Conservation (phyloP, 2,888 invertebrate species). For the Hypena proboscidalis region DNA sequence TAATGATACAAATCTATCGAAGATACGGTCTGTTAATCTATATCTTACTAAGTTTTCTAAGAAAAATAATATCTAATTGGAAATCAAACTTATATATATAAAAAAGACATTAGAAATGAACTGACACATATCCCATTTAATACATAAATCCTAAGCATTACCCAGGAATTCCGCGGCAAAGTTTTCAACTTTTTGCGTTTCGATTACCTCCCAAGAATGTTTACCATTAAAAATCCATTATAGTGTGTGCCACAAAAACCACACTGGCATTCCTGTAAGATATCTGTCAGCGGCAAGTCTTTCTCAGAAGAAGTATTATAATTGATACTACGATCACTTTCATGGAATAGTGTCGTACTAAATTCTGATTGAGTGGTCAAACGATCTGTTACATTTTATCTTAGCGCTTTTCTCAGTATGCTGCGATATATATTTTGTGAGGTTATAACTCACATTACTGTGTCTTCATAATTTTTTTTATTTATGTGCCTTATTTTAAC, state of each 20-base stretch:
- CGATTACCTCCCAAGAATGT: conserved; percentile 36
- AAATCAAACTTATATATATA: too few species aligned
- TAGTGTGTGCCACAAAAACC: conserved; percentile 26
- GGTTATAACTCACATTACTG: not conserved
- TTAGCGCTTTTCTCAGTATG: not conserved
- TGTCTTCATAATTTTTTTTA: not conserved
- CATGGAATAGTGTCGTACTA: conserved; percentile 18
- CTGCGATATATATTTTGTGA: not conserved
- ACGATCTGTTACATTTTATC: conserved; percentile 5
- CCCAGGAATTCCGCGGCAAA: conserved; percentile 21
- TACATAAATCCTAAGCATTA: not conserved
- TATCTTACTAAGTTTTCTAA: too few species aligned
- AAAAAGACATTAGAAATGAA: too few species aligned
- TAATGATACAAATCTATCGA: too few species aligned
- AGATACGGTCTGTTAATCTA: too few species aligned
- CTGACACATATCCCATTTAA: too few species aligned
- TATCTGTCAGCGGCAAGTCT: conserved; percentile 25
- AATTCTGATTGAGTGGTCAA: conserved; percentile 14
- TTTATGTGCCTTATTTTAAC: too few species aligned
- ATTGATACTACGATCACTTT: conserved; percentile 36
- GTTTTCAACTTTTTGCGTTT: conserved; percentile 26
- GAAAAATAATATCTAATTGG: too few species aligned
- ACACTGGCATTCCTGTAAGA: conserved; percentile 30
- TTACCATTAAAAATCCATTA: conserved; percentile 43
- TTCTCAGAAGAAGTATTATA: conserved; percentile 29